Conservation (phyloP, 2,113 vertebrate genomes). For the Herpetotheres cachinnans region DNA sequence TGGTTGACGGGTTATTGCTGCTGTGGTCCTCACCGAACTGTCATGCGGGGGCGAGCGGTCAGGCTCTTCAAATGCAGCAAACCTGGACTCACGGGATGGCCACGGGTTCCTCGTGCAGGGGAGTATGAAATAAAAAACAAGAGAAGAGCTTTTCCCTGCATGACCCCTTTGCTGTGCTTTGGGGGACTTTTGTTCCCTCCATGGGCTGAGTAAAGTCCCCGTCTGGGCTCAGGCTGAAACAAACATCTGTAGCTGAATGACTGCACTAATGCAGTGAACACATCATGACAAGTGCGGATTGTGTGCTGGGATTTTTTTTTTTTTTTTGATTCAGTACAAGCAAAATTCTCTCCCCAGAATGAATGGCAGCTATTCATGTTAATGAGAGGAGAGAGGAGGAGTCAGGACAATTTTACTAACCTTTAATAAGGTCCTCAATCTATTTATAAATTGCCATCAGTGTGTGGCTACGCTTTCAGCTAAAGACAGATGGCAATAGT, state of each 20-base stretch:
- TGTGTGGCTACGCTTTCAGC: background rate
- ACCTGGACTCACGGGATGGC: background rate
- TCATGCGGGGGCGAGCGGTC: background rate
- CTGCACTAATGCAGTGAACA: background rate
- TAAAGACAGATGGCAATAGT: background rate
- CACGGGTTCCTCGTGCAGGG: background rate
- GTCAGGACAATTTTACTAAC: conserved; percentile 41
- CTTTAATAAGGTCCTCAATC: conserved; percentile 33
- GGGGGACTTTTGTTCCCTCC: background rate
- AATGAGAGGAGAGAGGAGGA: background rate
- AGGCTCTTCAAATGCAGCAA: background rate
- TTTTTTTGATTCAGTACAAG: background rate
- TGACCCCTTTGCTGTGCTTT: background rate
- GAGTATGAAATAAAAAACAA: background rate
- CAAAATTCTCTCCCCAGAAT: conserved; percentile 21
- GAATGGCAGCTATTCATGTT: conserved; percentile 52
- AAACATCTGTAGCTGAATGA: conserved; percentile 24
- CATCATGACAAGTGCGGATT: background rate
- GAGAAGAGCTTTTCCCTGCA: background rate
- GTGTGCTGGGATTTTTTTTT: background rate
- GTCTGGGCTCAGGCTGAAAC: background rate
- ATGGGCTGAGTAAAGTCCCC: background rate
- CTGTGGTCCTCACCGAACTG: background rate
- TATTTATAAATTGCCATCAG: conserved; percentile 7
- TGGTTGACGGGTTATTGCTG: background rate